Evolutionary conservation across 2,888 invertebrate genomes (phyloP).

Genomic region (Agapostemon virescens): DNA sequence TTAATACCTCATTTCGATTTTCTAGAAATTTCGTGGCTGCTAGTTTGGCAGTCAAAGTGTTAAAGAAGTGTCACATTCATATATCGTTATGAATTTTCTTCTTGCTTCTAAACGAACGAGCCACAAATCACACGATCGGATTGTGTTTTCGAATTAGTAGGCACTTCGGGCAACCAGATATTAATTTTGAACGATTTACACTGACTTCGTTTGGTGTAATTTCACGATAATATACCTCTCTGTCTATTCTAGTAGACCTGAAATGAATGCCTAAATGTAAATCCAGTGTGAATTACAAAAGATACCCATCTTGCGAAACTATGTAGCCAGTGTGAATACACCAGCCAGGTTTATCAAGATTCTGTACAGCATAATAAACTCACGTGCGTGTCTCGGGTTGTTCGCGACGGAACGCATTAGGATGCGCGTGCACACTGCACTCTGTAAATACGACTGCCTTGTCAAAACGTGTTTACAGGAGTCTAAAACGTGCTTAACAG

Average conservation of each 20-base stretch:
- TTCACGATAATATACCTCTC: background rate
- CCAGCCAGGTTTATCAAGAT: constrained; percentile 15
- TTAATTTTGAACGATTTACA: background rate
- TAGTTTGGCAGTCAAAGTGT: no score
- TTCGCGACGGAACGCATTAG: constrained; percentile 28
- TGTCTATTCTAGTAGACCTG: background rate
- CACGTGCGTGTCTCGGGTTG: constrained; percentile 6
- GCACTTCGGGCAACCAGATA: background rate
- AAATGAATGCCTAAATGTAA: background rate
- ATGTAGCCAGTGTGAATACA: constrained; percentile 16
- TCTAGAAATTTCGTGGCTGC: no score
- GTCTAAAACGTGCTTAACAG: constrained; percentile 26
- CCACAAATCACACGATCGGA: no score
- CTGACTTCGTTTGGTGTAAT: background rate
- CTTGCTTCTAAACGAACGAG: no score
- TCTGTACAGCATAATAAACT: background rate
- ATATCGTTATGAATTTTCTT: no score
- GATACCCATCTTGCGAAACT: background rate
- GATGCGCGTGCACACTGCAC: constrained; percentile 3
- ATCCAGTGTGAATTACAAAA: background rate
- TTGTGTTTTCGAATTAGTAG: no score
- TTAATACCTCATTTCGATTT: no score
- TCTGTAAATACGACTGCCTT: constrained; percentile 20
- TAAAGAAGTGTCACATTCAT: no score
- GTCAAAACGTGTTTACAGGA: constrained; percentile 35